Evolutionary conservation across 2,113 vertebrate genomes (phyloP).

Genomic region (Cynoglossus semilaevis): DNA sequence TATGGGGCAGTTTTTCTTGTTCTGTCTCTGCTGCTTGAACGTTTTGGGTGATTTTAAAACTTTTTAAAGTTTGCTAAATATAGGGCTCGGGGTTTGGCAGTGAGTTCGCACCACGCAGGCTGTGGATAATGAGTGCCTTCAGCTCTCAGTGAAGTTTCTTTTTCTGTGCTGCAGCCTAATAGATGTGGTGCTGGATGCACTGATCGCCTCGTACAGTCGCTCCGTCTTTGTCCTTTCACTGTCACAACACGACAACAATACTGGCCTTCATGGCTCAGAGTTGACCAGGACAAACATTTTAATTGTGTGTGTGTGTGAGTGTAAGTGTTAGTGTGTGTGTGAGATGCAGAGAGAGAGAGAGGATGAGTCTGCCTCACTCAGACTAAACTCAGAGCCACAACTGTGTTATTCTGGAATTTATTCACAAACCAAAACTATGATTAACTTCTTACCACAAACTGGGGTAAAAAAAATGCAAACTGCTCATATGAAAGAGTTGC

Average conservation of each 20-base stretch:
- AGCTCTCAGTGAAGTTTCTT: conserved; percentile 43
- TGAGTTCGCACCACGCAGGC: conserved; percentile 41
- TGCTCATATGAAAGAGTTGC: background rate
- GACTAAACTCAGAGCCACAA: background rate
- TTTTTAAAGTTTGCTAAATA: conserved; percentile 43
- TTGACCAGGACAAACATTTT: conserved; percentile 40
- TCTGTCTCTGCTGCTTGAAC: conserved; percentile 17
- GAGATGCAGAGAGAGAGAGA: conserved; percentile 8
- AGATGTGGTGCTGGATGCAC: conserved; percentile 28
- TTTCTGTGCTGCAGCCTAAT: conserved; percentile 24
- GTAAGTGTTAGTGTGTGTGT: no score
- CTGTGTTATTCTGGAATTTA: conserved; percentile 2
- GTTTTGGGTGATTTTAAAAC: conserved; percentile 31
- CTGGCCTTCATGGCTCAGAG: conserved; percentile 33
- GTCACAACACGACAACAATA: conserved; percentile 46
- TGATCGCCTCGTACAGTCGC: conserved; percentile 28
- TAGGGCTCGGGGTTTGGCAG: conserved; percentile 46
- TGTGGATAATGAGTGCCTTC: conserved; percentile 51
- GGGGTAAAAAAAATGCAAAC: background rate
- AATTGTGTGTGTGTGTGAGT: conserved; percentile 29
- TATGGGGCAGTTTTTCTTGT: no score
- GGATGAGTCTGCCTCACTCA: conserved; percentile 18
- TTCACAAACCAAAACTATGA: background rate
- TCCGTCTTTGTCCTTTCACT: conserved; percentile 38
- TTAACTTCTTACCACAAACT: conserved; percentile 1